Evolutionary conservation across 2,797 vertebrate species (phyloP), one percentile per base, ranked within the genome.

Genomic region (Gallinago solitaria): DNA sequence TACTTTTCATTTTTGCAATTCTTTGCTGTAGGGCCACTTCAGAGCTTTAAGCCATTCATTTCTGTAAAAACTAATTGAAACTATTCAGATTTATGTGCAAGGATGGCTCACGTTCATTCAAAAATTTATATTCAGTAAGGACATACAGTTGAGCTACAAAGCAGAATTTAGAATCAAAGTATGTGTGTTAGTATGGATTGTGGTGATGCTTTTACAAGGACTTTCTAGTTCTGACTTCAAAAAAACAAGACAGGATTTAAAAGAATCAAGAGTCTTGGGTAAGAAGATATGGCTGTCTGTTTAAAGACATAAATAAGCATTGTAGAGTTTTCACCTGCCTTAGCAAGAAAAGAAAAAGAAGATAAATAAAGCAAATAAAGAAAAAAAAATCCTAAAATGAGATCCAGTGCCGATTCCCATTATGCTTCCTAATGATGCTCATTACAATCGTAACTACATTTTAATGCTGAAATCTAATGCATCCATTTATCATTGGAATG

Each of bases 371-470:
- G 28, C 21, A 96, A 97, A 90, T 39, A 93, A 89, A 95, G 23
- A 43, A 48, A 7, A 78, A 50, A 60, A 59, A 35, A 56, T 25
- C 27, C 47, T 89, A 93, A 95, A 96, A 97, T 96, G 87, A 85
- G 64, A 93, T 95, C 92, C 60, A 90, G 48, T 81, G 70, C 53
- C 93, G 80, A 96, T 97, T 97, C 74, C 84, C 83, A 97, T 97
- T 95, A 94, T 89, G 74, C 45, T 88, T 76, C 79, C 74, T 98
- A 97, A 97, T 97, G 97, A 97, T 92, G 86, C 90, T 98, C 97
- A 97, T 98, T 97, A 97, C 83, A 97, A 89, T 43, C 86, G 87
- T 98, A 97, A 98, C 90, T 97, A 82, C 96, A 96, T 97, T 97
- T 98, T 97, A 98, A 98, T 97, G 97, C 95, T 95, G 93, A 96